phyloP scores from a whole-genome alignment of 2,113 vertebrate genomes.

The Phylloscopus trochilus region DNA sequence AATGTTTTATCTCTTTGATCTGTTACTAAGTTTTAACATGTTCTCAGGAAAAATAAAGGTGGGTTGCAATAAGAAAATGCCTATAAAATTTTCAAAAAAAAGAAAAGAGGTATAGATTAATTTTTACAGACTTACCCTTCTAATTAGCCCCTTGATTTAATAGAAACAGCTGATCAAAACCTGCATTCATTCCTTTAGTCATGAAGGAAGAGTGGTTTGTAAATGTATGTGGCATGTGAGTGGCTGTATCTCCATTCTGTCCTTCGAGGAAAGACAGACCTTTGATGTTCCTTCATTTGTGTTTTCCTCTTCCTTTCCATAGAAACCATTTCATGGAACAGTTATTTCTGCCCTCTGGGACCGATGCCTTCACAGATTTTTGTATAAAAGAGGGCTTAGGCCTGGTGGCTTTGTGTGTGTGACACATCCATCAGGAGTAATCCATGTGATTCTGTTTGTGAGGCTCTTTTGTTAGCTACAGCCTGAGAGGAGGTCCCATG shows the following conservation, averaged over 20 bases:
- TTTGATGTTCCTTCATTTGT: neutral
- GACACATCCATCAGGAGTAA: constrained; percentile 39
- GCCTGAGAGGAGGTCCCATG: neutral
- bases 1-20: neutral
- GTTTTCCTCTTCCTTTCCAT: constrained; percentile 5
- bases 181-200: neutral
- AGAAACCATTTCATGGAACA: neutral
- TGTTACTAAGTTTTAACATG: neutral
- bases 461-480: constrained; percentile 16
- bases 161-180: neutral
- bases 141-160: neutral
- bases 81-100: neutral
- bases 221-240: neutral
- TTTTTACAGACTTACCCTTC: neutral
- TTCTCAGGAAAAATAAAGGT: neutral
- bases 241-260: neutral
- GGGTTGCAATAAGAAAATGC: neutral
- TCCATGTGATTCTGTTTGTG: constrained; percentile 49
- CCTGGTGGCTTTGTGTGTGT: neutral
- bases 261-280: neutral
- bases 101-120: neutral
- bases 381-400: constrained; percentile 30
- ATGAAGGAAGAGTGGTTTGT: neutral
- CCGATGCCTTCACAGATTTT: neutral
- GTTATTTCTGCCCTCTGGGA: neutral